phyloP scores from a whole-genome alignment of 2,888 invertebrate genomes.

The Matsumyia berberina region DNA sequence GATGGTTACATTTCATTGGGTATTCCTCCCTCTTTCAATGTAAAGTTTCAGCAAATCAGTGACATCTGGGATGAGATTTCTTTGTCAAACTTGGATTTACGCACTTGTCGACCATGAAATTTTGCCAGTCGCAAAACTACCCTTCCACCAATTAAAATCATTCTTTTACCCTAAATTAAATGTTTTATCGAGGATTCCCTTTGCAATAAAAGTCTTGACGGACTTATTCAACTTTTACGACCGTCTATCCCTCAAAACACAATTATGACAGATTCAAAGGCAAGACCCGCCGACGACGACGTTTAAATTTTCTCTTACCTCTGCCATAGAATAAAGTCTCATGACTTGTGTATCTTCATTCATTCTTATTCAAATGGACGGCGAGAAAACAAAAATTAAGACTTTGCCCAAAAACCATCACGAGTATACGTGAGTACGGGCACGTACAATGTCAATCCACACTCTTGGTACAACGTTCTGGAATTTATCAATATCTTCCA shows the following conservation, averaged over 20 bases:
- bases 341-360: conserved; percentile 6
- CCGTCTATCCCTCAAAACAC: not conserved
- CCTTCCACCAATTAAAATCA: no score
- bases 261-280: not conserved
- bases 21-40: no score
- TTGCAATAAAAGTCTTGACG: not conserved
- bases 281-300: not conserved
- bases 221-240: not conserved
- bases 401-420: conserved; percentile 3
- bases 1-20: no score
- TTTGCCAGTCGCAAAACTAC: no score
- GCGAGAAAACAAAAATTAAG: not conserved
- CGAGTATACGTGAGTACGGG: conserved; percentile 9
- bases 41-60: no score
- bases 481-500: not conserved
- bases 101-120: no score
- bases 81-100: no score
- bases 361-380: conserved; percentile 9
- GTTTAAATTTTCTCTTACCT: not conserved
- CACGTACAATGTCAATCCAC: conserved; percentile 9
- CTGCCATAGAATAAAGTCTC: not conserved
- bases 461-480: not conserved
- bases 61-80: no score
- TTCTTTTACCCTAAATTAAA: no score
- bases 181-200: no score